Evolutionary conservation across 2,113 vertebrate species (phyloP).

Genomic region (Mus pahari): DNA sequence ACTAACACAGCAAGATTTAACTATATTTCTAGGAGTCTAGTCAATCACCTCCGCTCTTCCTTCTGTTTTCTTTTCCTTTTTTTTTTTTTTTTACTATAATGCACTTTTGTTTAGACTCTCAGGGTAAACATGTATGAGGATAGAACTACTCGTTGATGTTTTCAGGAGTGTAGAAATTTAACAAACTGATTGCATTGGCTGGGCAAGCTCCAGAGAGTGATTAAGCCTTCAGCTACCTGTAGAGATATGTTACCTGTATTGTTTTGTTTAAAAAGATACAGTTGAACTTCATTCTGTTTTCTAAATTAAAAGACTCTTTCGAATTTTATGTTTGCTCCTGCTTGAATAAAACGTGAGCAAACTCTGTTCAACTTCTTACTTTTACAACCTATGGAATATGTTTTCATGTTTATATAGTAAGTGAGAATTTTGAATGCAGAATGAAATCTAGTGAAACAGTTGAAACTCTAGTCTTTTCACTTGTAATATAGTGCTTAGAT

Average conservation of each 20-base stretch:
- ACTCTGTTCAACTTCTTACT: not conserved
- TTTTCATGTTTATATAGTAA: constrained; percentile 9
- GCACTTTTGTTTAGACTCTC: not conserved
- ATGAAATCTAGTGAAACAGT: not conserved
- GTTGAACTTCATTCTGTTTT: constrained; percentile 16
- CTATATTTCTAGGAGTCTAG: not conserved
- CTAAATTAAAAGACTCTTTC: not conserved
- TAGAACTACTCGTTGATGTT: constrained; percentile 12
- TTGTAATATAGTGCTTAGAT: constrained; percentile 25
- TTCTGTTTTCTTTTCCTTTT: not conserved
- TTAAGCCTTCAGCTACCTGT: not conserved
- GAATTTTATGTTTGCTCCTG: not conserved
- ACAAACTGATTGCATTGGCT: not conserved
- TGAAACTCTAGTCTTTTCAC: constrained; percentile 2
- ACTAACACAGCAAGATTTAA: not conserved
- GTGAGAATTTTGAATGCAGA: not conserved
- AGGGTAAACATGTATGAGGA: not conserved
- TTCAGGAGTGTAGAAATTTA: constrained; percentile 42
- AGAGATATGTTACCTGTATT: not conserved
- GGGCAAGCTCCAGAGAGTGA: not conserved
- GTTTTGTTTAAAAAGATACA: not conserved
- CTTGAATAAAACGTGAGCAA: not conserved
- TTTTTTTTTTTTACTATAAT: not conserved
- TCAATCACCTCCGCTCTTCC: not conserved
- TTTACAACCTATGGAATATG: not conserved